phyloP scores from a whole-genome alignment of 1,140 invertebrate species.

The Drosophila dunni region DNA sequence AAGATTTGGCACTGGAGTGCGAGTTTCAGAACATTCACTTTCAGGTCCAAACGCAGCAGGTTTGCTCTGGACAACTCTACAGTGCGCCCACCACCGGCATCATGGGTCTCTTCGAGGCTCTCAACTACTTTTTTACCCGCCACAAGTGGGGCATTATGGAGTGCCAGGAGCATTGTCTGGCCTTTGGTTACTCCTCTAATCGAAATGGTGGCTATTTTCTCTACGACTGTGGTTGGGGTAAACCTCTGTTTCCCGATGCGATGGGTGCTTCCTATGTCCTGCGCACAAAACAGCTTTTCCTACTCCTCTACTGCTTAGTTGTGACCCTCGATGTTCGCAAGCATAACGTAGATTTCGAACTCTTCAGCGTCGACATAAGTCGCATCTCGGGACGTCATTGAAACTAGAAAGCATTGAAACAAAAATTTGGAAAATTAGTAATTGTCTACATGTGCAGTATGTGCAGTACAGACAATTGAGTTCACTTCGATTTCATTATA shows the following conservation, averaged over 20 bases:
- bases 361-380: constrained; percentile 39
- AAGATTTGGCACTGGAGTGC: constrained; percentile 77
- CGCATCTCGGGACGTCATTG: not conserved
- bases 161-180: constrained; percentile 85
- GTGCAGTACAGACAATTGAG: not conserved
- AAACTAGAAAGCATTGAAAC: not conserved
- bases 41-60: constrained; percentile 84
- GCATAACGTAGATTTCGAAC: constrained; percentile 32
- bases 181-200: constrained; percentile 85
- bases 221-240: constrained; percentile 86
- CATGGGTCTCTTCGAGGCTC: constrained; percentile 86
- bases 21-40: constrained; percentile 85
- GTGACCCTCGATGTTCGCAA: constrained; percentile 84
- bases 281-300: constrained; percentile 85
- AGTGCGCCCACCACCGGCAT: constrained; percentile 84
- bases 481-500: no score
- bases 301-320: constrained; percentile 86
- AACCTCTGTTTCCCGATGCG: constrained; percentile 85
- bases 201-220: constrained; percentile 86
- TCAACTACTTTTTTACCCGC: constrained; percentile 86
- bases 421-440: not conserved
- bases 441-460: not conserved
- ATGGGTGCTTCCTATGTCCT: constrained; percentile 86
- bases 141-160: constrained; percentile 85
- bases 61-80: constrained; percentile 86